Percentiles rank a stretch among this genome's conserved stretches.
These are phyloP conservation scores for Zalophus californianus DNA, from an alignment of 2,797 vertebrate species.

Conservation along the genomic window DNA sequence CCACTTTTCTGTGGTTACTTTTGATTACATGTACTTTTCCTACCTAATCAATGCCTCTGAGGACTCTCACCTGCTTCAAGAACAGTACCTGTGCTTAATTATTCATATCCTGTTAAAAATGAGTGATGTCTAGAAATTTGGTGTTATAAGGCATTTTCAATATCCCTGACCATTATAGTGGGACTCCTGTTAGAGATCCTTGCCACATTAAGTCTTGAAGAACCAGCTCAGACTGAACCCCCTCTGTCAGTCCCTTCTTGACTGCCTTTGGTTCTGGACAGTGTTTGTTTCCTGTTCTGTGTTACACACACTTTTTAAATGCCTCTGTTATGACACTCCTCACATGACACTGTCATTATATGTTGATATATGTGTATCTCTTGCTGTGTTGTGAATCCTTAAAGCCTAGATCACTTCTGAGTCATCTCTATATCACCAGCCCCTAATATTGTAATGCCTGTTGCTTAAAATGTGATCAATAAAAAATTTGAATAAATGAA, in stretches of 20 bases:
- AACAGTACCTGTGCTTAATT: neutral
- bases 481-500: neutral
- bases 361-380: neutral
- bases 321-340: neutral
- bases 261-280: neutral
- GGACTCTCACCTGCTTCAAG: neutral
- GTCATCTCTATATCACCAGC: neutral
- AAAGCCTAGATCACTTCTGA: neutral
- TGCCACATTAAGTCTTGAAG: neutral
- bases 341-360: neutral
- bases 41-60: neutral
- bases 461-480: neutral
- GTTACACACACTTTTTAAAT: neutral
- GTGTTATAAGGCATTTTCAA: neutral
- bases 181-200: neutral
- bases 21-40: neutral
- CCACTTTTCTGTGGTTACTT: neutral
- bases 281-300: neutral
- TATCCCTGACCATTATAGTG: neutral
- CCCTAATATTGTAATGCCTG: neutral
- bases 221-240: neutral
- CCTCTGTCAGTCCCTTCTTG: neutral
- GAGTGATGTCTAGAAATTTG: neutral
- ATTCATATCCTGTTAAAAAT: neutral
- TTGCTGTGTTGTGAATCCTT: neutral